These are phyloP conservation scores for Mustelus asterias DNA, from an alignment of 2,113 vertebrate genomes.

Conservation along the genomic window DNA sequence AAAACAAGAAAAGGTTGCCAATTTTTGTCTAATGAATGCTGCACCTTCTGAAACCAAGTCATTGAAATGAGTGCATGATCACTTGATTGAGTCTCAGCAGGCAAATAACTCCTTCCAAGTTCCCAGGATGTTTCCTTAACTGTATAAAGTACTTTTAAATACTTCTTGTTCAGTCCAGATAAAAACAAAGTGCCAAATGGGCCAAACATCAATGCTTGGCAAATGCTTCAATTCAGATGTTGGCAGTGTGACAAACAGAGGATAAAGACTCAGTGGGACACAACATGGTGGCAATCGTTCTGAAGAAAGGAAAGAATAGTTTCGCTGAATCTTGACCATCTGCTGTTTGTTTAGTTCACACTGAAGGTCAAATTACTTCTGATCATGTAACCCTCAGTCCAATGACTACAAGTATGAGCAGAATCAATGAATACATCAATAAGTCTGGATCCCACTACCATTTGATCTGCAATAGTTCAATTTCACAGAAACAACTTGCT, in stretches of 20 bases:
- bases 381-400: slow-evolving; percentile 71
- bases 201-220: slow-evolving; percentile 76
- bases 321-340: slow-evolving; percentile 77
- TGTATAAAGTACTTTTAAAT: slow-evolving; percentile 36
- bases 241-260: slow-evolving; percentile 68
- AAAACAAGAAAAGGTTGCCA: slow-evolving; percentile 31
- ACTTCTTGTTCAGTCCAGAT: slow-evolving; percentile 13
- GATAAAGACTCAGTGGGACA: slow-evolving; percentile 78
- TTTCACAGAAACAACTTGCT: slow-evolving; percentile 59
- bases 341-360: slow-evolving; percentile 88
- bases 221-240: slow-evolving; percentile 65
- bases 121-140: slow-evolving; percentile 33
- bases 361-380: slow-evolving; percentile 80
- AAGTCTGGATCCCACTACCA: slow-evolving; percentile 66
- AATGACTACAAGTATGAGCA: slow-evolving; percentile 66
- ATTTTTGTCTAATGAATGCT: slow-evolving; percentile 24
- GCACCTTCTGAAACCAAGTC: slow-evolving; percentile 18
- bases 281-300: slow-evolving; percentile 72
- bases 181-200: slow-evolving; percentile 55
- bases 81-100: slow-evolving; percentile 8
- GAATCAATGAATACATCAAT: slow-evolving; percentile 76
- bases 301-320: slow-evolving; percentile 70
- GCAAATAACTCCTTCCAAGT: slow-evolving; percentile 17
- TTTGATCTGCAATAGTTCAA: slow-evolving; percentile 67
- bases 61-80: slow-evolving; percentile 30